Percentiles rank a stretch among this genome's conserved stretches.
Evolutionary conservation across 2,888 invertebrate species (phyloP).

Genomic region (Eutolmus rufibarbis): DNA sequence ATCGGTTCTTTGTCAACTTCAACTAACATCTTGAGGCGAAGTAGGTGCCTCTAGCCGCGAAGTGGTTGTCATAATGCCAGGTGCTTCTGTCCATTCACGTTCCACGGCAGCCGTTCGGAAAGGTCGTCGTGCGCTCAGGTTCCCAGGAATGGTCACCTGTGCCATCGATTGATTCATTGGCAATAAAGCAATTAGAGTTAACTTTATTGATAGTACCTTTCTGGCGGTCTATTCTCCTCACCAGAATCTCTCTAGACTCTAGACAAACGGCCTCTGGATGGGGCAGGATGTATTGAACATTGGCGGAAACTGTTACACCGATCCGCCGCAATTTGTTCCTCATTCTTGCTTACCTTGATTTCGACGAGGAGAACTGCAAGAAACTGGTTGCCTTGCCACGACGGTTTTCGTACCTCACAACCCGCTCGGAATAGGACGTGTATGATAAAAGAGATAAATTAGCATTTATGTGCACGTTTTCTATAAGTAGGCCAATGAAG

Average conservation of each 20-base stretch:
- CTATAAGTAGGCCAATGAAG: neutral
- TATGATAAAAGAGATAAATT: neutral
- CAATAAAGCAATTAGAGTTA: slow-evolving; percentile 21
- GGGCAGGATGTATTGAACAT: slow-evolving; percentile 1
- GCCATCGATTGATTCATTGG: slow-evolving; percentile 29
- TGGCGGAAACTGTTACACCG: slow-evolving; percentile 16
- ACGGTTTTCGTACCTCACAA: neutral
- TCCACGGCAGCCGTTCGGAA: neutral
- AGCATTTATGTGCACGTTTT: neutral
- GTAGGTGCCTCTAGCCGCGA: neutral
- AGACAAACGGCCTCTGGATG: neutral
- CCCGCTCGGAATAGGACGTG: neutral
- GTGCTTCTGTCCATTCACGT: slow-evolving; percentile 23
- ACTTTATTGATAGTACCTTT: neutral
- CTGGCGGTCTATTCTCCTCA: neutral
- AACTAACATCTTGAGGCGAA: neutral
- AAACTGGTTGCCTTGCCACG: neutral
- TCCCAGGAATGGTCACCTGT: slow-evolving; percentile 5
- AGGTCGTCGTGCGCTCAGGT: neutral
- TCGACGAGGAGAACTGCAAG: neutral
- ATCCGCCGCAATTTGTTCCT: neutral
- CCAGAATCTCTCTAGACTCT: neutral
- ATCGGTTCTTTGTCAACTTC: neutral
- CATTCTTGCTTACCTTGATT: slow-evolving; percentile 38
- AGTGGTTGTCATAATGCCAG: neutral